These are phyloP conservation scores for Zapornia atra DNA, from an alignment of 2,113 vertebrate species.

Conservation along the genomic window DNA sequence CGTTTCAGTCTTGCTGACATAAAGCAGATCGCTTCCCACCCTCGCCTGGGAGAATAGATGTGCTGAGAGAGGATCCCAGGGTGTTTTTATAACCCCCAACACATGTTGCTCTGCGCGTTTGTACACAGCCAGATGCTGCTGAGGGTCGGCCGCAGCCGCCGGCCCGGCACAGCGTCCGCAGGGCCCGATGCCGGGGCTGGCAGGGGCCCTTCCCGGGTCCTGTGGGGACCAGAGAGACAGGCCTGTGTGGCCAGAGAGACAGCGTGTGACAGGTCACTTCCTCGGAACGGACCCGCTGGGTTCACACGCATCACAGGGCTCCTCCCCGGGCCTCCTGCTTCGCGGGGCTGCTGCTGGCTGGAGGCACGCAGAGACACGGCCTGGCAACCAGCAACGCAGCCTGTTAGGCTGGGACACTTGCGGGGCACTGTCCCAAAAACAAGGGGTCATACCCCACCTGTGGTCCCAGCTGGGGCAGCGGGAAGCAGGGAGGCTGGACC, in stretches of 20 bases:
- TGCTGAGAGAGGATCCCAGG: not conserved
- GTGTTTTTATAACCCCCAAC: not conserved
- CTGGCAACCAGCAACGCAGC: accelerated
- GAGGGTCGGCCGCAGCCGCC: not conserved
- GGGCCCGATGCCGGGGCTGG: not conserved
- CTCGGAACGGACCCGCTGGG: not conserved
- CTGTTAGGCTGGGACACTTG: accelerated
- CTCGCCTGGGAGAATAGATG: not conserved
- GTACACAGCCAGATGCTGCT: not conserved
- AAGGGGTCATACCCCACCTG: accelerated
- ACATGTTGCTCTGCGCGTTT: not conserved
- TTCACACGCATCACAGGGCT: not conserved
- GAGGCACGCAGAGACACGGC: accelerated
- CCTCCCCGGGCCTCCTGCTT: not conserved
- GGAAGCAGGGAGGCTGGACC: not conserved
- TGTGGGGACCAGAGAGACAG: not conserved
- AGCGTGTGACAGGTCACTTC: accelerated
- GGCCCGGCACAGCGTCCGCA: not conserved
- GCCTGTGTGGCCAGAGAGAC: accelerated
- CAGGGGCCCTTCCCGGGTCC: not conserved
- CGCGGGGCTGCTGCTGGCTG: not conserved
- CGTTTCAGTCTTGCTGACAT: not conserved
- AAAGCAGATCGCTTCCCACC: not conserved
- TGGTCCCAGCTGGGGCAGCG: accelerated
- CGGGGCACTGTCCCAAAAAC: not conserved